Evolutionary conservation across 2,888 invertebrate genomes (phyloP).

Genomic region (Tinea semifulvella): DNA sequence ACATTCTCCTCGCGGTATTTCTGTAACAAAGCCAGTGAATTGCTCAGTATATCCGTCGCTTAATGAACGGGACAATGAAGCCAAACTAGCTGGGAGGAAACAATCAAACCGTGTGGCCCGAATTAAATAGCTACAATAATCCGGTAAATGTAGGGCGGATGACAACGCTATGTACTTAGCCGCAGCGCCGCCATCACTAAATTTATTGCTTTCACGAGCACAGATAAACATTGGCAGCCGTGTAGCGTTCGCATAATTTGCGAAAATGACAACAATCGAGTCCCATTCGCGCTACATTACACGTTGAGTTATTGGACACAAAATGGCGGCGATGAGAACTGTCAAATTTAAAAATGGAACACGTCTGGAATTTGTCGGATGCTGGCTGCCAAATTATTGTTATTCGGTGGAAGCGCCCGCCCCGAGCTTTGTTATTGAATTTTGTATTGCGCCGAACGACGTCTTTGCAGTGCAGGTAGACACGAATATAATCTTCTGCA

Average conservation of each 20-base stretch:
- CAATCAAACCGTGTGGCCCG: neutral
- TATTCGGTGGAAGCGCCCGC: conserved; percentile 44
- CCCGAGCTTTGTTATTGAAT: conserved; percentile 54
- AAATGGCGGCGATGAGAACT: conserved; percentile 37
- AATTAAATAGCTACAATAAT: conserved; percentile 11
- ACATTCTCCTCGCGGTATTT: conserved; percentile 83
- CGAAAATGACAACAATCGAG: conserved; percentile 60
- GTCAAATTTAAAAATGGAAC: conserved; percentile 65
- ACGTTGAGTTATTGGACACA: conserved; percentile 31
- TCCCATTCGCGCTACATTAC: conserved; percentile 55
- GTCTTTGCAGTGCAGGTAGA: conserved; percentile 33
- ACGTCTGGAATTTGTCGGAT: conserved; percentile 56
- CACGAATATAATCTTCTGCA: conserved; percentile 1
- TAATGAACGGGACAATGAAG: conserved; percentile 5
- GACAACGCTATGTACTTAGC: conserved; percentile 12
- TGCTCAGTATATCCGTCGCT: neutral
- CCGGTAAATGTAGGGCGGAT: conserved; percentile 11
- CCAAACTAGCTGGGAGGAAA: conserved; percentile 3
- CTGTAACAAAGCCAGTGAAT: conserved; percentile 53
- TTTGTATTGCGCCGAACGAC: conserved; percentile 43
- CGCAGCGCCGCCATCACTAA: conserved; percentile 26
- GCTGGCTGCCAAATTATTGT: conserved; percentile 61
- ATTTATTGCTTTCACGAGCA: conserved; percentile 52
- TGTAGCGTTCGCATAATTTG: conserved; percentile 56
- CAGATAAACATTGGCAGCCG: conserved; percentile 55